Evolutionary conservation across 1,140 invertebrate species (phyloP).

Genomic region (Microplitis demolitor): DNA sequence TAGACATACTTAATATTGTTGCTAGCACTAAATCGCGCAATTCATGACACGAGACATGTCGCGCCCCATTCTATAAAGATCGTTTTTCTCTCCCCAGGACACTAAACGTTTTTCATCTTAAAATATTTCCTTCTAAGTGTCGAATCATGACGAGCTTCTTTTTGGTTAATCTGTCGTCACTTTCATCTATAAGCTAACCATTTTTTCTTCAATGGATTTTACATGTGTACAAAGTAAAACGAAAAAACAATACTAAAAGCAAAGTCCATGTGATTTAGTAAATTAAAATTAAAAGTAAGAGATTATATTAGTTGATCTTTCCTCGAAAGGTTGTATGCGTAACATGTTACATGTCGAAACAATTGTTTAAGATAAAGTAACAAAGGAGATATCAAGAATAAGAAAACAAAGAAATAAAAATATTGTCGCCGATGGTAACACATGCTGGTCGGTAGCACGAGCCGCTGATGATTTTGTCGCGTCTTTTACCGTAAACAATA

Average conservation of each 20-base stretch:
- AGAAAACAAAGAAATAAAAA: too few species aligned
- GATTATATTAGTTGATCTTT: too few species aligned
- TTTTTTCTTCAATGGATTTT: background rate
- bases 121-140: conserved; percentile 33
- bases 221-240: background rate
- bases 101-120: conserved; percentile 27
- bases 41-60: conserved; percentile 28
- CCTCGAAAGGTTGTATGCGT: too few species aligned
- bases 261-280: too few species aligned
- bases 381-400: too few species aligned
- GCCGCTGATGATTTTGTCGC: too few species aligned
- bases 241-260: background rate
- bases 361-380: too few species aligned
- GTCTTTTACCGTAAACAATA: background rate
- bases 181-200: background rate
- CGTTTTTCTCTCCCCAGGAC: conserved; percentile 40
- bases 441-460: too few species aligned
- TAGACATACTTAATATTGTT: background rate
- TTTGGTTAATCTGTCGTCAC: background rate
- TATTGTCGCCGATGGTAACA: too few species aligned
- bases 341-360: too few species aligned
- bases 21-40: background rate
- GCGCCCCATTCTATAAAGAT: conserved; percentile 30
- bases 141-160: conserved; percentile 34
- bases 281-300: too few species aligned